Evolutionary conservation across 1,140 invertebrate species (phyloP), one percentile per base, ranked within the genome.

Genomic region (Vollenhovia emeryi): DNA sequence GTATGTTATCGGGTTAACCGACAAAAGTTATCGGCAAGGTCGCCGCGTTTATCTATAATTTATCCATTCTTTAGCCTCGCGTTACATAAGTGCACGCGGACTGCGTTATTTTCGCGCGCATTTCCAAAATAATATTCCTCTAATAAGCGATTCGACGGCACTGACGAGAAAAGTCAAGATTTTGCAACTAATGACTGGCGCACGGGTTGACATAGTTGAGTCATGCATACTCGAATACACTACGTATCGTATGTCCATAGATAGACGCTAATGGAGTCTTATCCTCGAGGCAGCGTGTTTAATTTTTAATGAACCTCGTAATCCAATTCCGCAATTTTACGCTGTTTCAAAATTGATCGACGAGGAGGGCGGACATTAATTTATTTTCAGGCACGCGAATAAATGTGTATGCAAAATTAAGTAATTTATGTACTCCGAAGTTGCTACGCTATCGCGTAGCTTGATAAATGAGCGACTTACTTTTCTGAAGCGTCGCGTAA

Each of bases 171-270:
- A n/a, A 64, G n/a, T 40, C n/a, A 24, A 60, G 11, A 62, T 18
- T 48, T 78, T 78, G 7, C 13, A 66, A 52, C 6, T 50, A 13
- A 13, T 6, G 48, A 24, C 27, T 36, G 9, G 43, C n/a, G 13
- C 7, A 64, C 9, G 9, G 24, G 3, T 15, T 76, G 9, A 62
- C 4, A 75, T 33, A 13, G n/a, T 40, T 75, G 71, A 75, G 52
- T 78, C 40, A 66, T 59, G 7, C 73, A 43, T 66, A 66, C 8
- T 24, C 7, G 30, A 30, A n/a, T 13, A 74, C 11, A 74, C 50
- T 9, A 48, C 1, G 8, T 24, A 64, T 78, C 57, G n/a, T 30
- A 2, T 66, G 57, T 52, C 40, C n/a, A 21, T 69, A 66, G n/a
- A 50, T 66, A 78, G n/a, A 36, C 30, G 13, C 3, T 5, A 13